A percentile compares a stretch with the other conserved stretches of the same genome.
These are phyloP conservation scores for Microhierax caerulescens DNA, from an alignment of 2,797 vertebrate genomes.

Conservation along the genomic window DNA sequence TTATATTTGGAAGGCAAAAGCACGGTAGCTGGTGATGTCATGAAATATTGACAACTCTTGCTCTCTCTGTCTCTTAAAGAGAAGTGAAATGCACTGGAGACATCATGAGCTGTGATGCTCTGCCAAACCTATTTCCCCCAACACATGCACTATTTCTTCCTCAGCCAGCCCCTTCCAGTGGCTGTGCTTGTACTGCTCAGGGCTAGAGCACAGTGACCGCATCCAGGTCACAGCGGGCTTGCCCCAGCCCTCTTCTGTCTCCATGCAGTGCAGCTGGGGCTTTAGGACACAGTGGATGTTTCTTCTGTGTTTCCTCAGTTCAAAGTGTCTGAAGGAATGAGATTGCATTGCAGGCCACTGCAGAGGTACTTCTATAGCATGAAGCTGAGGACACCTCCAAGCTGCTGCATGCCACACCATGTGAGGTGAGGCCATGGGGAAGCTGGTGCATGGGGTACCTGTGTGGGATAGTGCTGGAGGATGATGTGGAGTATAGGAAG, in stretches of 20 bases:
- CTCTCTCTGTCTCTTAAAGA: background rate
- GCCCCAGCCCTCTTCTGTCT: background rate
- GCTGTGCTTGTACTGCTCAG: background rate
- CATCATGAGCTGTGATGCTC: background rate
- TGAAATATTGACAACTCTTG: background rate
- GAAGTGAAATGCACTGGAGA: background rate
- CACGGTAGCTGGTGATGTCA: background rate
- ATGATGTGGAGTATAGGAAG: background rate
- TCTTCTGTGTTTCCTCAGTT: background rate
- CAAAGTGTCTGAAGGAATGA: background rate
- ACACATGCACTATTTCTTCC: rapidly evolving
- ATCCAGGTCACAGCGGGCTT: background rate
- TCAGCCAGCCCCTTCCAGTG: background rate
- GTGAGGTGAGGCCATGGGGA: background rate
- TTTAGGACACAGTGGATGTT: background rate
- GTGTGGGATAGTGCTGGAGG: background rate
- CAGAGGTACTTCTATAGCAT: background rate
- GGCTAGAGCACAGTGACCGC: background rate
- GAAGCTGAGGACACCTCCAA: background rate
- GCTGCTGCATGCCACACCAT: rapidly evolving
- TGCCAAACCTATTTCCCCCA: background rate
- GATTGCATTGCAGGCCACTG: rapidly evolving
- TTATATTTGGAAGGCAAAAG: background rate
- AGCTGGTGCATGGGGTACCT: background rate
- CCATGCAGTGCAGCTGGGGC: background rate